phyloP scores from a whole-genome alignment of 2,888 invertebrate genomes.

The Dermolepida albohirtum region DNA sequence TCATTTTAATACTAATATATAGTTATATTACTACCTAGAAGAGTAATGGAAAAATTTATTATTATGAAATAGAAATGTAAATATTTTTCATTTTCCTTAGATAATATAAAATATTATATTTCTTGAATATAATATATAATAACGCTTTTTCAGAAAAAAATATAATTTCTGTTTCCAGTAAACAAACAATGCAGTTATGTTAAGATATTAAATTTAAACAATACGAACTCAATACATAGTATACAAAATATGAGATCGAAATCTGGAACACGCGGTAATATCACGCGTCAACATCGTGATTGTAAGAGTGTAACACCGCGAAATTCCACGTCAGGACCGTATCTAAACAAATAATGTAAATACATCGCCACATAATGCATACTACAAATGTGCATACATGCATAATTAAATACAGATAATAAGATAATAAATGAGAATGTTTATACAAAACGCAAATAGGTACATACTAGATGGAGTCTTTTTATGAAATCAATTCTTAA shows the following conservation, averaged over 20 bases:
- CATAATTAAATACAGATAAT: background rate
- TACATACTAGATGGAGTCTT: background rate
- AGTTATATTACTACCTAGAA: too few relatives aligned
- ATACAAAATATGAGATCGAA: slow-evolving; percentile 8
- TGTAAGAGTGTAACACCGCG: slow-evolving; percentile 1
- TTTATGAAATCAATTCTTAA: too few relatives aligned
- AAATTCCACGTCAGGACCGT: slow-evolving; percentile 20
- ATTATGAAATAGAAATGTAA: too few relatives aligned
- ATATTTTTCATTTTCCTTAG: too few relatives aligned
- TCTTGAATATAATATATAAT: too few relatives aligned
- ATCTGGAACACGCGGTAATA: slow-evolving; percentile 14
- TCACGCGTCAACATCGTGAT: slow-evolving; percentile 25
- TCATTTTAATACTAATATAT: too few relatives aligned
- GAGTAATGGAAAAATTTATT: too few relatives aligned
- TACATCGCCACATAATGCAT: background rate
- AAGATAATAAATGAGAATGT: background rate
- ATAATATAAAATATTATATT: too few relatives aligned
- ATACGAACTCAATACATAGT: background rate
- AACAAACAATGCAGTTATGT: too few relatives aligned
- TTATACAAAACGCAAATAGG: background rate
- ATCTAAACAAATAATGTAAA: background rate
- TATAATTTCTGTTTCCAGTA: too few relatives aligned
- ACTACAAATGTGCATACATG: background rate
- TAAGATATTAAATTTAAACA: too few relatives aligned
- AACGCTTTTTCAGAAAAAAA: too few relatives aligned